Conservation (phyloP, 2,888 invertebrate genomes). For the Ormia ochracea region DNA sequence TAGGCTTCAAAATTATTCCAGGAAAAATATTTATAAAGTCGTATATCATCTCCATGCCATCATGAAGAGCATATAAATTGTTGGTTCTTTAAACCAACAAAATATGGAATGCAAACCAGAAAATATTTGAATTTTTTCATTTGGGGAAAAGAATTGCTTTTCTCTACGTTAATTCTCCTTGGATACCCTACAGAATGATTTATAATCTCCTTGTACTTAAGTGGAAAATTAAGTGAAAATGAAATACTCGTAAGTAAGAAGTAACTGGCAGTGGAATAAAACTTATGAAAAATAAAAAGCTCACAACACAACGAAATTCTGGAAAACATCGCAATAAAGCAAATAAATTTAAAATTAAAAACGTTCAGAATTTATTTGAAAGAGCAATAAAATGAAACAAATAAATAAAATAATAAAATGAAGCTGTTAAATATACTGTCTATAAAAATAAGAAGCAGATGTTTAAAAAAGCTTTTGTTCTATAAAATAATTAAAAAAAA, state of each 20-base stretch:
- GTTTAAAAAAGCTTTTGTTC: too few relatives aligned
- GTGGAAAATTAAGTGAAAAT: background rate
- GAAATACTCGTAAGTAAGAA: background rate
- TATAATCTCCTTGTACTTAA: background rate
- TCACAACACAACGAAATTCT: too few relatives aligned
- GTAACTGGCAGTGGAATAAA: too few relatives aligned
- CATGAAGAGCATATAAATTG: slow-evolving; percentile 42
- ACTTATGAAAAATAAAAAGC: too few relatives aligned
- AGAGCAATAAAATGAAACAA: too few relatives aligned
- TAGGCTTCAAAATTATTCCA: background rate
- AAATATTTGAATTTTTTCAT: slow-evolving; percentile 36
- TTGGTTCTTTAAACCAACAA: background rate
- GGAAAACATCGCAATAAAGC: too few relatives aligned
- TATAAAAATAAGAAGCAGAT: too few relatives aligned
- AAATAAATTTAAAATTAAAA: too few relatives aligned
- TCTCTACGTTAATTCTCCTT: background rate
- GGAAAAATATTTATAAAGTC: slow-evolving; percentile 4
- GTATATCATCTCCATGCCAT: slow-evolving; percentile 32
- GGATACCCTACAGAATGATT: slow-evolving; percentile 4
- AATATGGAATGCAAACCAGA: background rate
- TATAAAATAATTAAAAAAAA: too few relatives aligned
- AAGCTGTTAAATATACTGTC: too few relatives aligned
- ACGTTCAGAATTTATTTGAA: too few relatives aligned
- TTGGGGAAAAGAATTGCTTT: background rate
- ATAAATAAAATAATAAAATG: too few relatives aligned